Evolutionary conservation across 1,140 invertebrate genomes (phyloP).

Genomic region (Heliconius congener): DNA sequence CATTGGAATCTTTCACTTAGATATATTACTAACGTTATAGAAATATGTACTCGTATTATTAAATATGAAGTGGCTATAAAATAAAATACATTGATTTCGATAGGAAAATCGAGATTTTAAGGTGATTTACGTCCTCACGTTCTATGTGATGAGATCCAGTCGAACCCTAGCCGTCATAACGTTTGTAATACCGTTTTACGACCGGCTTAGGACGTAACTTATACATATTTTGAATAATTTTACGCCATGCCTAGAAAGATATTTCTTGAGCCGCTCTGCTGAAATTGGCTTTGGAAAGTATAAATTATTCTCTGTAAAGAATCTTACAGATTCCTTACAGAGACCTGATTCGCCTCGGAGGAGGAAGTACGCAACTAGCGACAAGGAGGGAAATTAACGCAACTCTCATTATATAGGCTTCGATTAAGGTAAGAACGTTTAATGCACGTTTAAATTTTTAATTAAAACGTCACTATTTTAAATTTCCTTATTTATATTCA

Average conservation of each 20-base stretch:
- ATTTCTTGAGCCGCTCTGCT: constrained; percentile 52
- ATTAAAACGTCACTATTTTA: too few relatives aligned
- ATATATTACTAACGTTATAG: too few relatives aligned
- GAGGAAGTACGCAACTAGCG: too few relatives aligned
- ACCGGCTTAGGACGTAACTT: constrained; percentile 74
- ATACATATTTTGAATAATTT: constrained; percentile 78
- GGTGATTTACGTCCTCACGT: constrained; percentile 43
- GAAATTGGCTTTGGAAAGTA: constrained; percentile 61
- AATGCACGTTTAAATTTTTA: too few relatives aligned
- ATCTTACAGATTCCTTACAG: neutral
- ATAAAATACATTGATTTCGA: neutral
- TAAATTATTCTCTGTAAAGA: constrained; percentile 47
- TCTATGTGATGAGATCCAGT: constrained; percentile 72
- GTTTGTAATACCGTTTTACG: constrained; percentile 77
- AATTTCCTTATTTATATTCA: too few relatives aligned
- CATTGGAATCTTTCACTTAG: too few relatives aligned
- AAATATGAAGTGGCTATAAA: neutral
- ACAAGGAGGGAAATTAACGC: too few relatives aligned
- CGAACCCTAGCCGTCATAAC: constrained; percentile 69
- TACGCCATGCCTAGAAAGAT: constrained; percentile 66
- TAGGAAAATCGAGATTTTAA: constrained; percentile 37
- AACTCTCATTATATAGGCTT: too few relatives aligned
- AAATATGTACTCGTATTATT: too few relatives aligned
- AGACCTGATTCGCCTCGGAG: too few relatives aligned
- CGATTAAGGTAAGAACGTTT: too few relatives aligned